These are phyloP conservation scores for Trypoxylon attenuatum DNA, from an alignment of 2,888 invertebrate species.

Conservation along the genomic window DNA sequence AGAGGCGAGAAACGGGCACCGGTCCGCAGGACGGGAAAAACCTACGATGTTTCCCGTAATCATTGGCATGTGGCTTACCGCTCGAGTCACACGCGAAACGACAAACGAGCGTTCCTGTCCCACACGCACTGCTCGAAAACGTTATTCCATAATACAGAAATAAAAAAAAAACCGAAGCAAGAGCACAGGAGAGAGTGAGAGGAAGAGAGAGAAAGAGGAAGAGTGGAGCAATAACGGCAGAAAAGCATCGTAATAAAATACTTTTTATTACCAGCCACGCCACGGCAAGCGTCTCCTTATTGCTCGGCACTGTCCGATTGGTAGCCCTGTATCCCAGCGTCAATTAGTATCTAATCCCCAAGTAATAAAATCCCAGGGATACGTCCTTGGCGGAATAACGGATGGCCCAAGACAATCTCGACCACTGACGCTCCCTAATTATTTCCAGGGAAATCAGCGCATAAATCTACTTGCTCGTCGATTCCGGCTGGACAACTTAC, in stretches of 20 bases:
- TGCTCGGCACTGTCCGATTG: slow-evolving; percentile 29
- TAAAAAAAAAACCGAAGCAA: no score
- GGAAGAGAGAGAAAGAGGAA: not conserved
- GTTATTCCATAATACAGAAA: no score
- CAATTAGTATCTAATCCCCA: slow-evolving; percentile 28
- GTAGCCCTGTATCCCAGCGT: slow-evolving; percentile 23
- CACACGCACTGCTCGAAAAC: no score
- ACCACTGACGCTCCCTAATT: not conserved
- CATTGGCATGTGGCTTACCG: no score
- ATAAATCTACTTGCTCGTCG: not conserved
- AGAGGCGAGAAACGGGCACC: no score
- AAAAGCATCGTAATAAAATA: no score
- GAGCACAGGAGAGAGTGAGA: not conserved
- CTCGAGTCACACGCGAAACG: no score
- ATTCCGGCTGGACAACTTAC: not conserved
- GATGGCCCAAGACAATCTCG: not conserved
- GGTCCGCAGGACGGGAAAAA: no score
- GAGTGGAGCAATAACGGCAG: no score
- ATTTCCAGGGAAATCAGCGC: not conserved
- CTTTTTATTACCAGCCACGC: slow-evolving; percentile 13
- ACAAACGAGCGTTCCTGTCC: no score
- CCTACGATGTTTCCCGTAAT: no score
- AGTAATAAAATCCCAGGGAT: not conserved
- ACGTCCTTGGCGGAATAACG: slow-evolving; percentile 18
- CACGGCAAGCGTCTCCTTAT: slow-evolving; percentile 23